Percentiles rank a stretch among this genome's conserved stretches.
Conservation (phyloP, 2,113 vertebrate species). For the Anarhynchus alexandrinus region DNA sequence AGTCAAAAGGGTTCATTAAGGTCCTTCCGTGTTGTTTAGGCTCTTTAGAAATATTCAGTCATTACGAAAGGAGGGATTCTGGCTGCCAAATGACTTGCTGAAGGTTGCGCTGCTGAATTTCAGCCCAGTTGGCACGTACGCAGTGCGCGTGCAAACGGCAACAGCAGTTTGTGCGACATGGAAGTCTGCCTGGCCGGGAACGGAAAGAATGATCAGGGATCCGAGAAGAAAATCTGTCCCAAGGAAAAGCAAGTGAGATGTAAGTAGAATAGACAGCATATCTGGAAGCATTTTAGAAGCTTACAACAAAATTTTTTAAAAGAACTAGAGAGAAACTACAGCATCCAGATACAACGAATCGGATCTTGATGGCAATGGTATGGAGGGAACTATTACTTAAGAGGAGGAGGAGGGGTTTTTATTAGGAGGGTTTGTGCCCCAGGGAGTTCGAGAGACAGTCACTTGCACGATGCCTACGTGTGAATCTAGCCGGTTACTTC, state of each 20-base stretch:
- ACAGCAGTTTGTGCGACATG: neutral
- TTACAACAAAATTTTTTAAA: neutral
- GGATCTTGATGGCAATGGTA: neutral
- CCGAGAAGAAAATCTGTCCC: neutral
- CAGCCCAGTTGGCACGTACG: slow-evolving; percentile 56
- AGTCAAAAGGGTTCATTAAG: slow-evolving; percentile 63
- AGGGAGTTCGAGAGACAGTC: neutral
- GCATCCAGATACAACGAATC: neutral
- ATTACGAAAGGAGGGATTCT: slow-evolving; percentile 60
- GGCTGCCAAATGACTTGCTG: slow-evolving; percentile 65
- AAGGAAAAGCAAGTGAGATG: neutral
- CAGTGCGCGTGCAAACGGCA: neutral
- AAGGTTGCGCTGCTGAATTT: slow-evolving; percentile 61
- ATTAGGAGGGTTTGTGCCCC: neutral
- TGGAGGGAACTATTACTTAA: neutral
- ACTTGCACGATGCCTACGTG: accelerated
- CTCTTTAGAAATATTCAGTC: slow-evolving; percentile 46
- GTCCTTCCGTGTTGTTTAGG: slow-evolving; percentile 55
- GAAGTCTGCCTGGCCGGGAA: neutral
- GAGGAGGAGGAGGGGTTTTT: neutral
- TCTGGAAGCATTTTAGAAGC: neutral
- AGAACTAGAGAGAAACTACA: neutral
- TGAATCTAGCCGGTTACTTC: neutral
- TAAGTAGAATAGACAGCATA: neutral
- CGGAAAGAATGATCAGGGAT: neutral